phyloP scores from a whole-genome alignment of 2,797 vertebrate species.

The Decapterus maruadsi region DNA sequence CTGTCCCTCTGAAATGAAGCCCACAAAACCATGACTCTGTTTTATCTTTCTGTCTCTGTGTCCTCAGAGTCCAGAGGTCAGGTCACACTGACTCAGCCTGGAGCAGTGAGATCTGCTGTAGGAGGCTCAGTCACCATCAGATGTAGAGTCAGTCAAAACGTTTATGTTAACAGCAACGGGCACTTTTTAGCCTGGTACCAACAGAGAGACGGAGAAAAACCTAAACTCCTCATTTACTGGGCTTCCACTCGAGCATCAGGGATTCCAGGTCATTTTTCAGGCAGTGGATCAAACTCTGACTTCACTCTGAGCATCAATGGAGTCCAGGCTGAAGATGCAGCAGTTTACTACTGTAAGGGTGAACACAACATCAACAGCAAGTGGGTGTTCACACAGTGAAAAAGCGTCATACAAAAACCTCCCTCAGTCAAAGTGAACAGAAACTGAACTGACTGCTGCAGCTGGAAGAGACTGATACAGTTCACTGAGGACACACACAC shows the following conservation, averaged over 20 bases:
- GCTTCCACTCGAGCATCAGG: background rate
- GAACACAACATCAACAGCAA: no score
- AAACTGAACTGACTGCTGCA: background rate
- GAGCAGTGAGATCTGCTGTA: no score
- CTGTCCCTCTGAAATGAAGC: no score
- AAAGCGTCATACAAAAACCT: no score
- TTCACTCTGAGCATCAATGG: slow-evolving; percentile 56
- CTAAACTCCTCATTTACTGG: accelerated
- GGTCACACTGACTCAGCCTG: no score
- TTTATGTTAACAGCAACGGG: accelerated
- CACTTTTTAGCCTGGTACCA: background rate
- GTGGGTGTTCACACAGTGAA: no score
- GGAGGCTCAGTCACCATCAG: no score
- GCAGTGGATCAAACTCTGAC: slow-evolving; percentile 24
- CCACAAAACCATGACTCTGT: no score
- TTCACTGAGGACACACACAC: slow-evolving; percentile 22
- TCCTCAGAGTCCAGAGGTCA: no score
- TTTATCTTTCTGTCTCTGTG: no score
- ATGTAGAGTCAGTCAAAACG: background rate
- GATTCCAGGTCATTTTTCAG: slow-evolving; percentile 20
- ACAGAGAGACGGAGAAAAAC: slow-evolving; percentile 20
- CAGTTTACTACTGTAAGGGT: no score
- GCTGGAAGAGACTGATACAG: slow-evolving; percentile 26
- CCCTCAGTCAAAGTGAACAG: no score
- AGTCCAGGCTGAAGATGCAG: slow-evolving; percentile 11